phyloP scores from a whole-genome alignment of 92 coral and sea anemone genomes.

The Montipora capitata region DNA sequence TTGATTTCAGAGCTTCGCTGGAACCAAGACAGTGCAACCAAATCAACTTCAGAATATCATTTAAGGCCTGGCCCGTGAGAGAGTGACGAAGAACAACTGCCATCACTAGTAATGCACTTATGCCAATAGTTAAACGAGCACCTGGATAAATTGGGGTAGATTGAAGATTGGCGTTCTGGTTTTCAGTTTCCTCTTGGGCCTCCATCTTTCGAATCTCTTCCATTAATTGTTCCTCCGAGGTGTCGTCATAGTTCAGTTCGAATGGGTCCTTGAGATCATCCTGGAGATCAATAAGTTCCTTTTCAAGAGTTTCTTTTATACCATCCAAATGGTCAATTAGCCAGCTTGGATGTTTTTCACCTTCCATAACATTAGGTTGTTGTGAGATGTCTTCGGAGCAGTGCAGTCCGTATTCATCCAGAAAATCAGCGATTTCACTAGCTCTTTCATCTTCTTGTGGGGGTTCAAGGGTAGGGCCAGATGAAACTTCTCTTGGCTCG shows the following conservation, averaged over 20 bases:
- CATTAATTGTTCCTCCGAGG: conserved; percentile 12
- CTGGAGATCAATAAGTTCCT: too few species aligned
- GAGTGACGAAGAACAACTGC: conserved; percentile 46
- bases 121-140: too few species aligned
- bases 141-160: conserved; percentile 35
- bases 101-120: too few species aligned
- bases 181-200: conserved; percentile 14
- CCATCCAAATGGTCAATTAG: too few species aligned
- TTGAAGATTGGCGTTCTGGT: conserved; percentile 1
- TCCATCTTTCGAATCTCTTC: conserved; percentile 26
- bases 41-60: too few species aligned
- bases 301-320: too few species aligned
- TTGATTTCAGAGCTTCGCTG: conserved; percentile 5
- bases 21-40: conserved; percentile 33
- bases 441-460: not conserved
- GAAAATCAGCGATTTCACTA: not conserved
- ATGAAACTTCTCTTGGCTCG: not conserved
- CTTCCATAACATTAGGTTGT: conserved; percentile 1
- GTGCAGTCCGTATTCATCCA: conserved; percentile 4
- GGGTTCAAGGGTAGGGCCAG: not conserved
- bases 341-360: conserved; percentile 46
- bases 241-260: conserved; percentile 38
- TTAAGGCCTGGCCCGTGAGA: too few species aligned
- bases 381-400: conserved; percentile 10
- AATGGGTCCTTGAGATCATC: conserved; percentile 32